A percentile compares a stretch with the other conserved stretches of the same genome.
These are phyloP conservation scores for Tetrao urogallus DNA, from an alignment of 2,113 vertebrate species.

Conservation along the genomic window DNA sequence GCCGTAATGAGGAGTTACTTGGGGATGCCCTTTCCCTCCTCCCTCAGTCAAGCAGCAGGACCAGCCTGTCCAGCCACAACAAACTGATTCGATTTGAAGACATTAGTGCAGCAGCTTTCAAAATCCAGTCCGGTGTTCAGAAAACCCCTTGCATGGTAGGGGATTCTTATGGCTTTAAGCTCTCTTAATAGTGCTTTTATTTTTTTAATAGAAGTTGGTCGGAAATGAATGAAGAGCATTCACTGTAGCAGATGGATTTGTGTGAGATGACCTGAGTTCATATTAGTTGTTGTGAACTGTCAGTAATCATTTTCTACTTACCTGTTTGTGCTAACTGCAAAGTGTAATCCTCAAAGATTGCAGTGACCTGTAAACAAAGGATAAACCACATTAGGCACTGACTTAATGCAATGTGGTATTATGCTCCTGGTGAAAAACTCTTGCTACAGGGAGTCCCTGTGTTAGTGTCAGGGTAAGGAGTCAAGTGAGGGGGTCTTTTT, in stretches of 20 bases:
- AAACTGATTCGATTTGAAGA: slow-evolving; percentile 86
- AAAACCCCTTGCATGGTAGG: slow-evolving; percentile 91
- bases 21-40: slow-evolving; percentile 74
- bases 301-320: slow-evolving; percentile 20
- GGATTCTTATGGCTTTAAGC: background rate
- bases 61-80: slow-evolving; percentile 62
- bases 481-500: background rate
- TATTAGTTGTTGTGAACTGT: background rate
- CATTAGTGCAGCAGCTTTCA: slow-evolving; percentile 89
- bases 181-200: background rate
- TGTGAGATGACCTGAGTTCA: background rate
- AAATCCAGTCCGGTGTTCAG: slow-evolving; percentile 85
- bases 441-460: background rate
- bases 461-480: background rate
- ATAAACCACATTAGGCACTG: slow-evolving; percentile 29
- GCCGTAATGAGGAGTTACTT: slow-evolving; percentile 71
- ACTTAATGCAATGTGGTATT: background rate
- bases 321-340: background rate
- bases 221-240: background rate
- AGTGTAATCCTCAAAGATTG: slow-evolving; percentile 33
- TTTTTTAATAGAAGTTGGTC: background rate
- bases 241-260: background rate
- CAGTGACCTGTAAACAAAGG: slow-evolving; percentile 47
- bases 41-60: slow-evolving; percentile 59
- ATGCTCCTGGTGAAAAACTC: background rate